Evolutionary conservation across 2,797 vertebrate species (phyloP).

Genomic region (Furcifer pardalis): DNA sequence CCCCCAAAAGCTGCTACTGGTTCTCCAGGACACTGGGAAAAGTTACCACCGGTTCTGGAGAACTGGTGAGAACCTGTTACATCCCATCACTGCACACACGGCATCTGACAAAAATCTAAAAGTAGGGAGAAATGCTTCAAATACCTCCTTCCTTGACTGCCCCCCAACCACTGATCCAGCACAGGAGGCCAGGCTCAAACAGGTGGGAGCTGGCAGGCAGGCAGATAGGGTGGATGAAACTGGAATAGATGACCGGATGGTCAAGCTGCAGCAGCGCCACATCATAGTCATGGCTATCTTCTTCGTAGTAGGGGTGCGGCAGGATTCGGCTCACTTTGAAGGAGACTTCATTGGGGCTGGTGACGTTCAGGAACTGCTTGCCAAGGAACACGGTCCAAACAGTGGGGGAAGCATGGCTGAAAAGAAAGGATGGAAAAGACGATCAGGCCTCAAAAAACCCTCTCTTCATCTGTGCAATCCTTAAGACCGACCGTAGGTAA

Average conservation of each 20-base stretch:
- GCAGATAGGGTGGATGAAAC: conserved; percentile 84
- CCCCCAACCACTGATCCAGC: conserved; percentile 97
- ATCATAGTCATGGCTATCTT: conserved; percentile 90
- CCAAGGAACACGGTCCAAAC: conserved; percentile 90
- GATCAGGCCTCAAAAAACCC: background rate
- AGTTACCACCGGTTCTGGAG: no score
- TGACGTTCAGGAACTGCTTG: conserved; percentile 81
- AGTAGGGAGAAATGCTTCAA: conserved; percentile 2
- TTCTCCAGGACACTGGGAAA: no score
- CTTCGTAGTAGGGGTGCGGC: conserved; percentile 88
- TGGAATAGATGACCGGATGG: conserved; percentile 75
- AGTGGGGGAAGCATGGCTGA: conserved; percentile 81
- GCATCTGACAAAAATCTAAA: background rate
- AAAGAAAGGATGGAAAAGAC: background rate
- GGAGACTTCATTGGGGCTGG: conserved; percentile 83
- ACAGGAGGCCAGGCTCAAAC: conserved; percentile 85
- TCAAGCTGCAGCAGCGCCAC: conserved; percentile 89
- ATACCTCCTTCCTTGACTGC: conserved; percentile 84
- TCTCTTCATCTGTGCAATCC: background rate
- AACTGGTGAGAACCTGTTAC: no score
- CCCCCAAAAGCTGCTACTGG: no score
- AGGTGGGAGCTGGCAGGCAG: conserved; percentile 86
- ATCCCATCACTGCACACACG: no score
- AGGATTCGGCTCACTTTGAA: conserved; percentile 84
- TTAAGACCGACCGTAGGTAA: background rate